phyloP scores from a whole-genome alignment of 1,140 invertebrate species.

The Plectrocnemia conspersa region DNA sequence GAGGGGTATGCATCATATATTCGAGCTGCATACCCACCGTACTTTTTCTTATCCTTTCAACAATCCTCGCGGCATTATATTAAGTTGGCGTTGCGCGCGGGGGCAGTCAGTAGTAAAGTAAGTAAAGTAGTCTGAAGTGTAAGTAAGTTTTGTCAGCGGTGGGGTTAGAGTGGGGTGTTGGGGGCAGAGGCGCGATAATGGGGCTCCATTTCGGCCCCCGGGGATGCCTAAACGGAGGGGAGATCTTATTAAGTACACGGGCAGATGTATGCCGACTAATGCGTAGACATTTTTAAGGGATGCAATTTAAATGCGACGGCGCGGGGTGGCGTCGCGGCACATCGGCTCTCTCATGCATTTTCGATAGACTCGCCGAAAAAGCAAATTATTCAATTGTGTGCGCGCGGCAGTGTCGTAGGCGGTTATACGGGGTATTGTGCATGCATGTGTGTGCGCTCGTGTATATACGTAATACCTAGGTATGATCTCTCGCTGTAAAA shows the following conservation, averaged over 20 bases:
- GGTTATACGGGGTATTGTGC: background rate
- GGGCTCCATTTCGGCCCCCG: constrained; percentile 29
- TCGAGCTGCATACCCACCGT: too few species aligned
- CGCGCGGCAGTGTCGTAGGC: constrained; percentile 7
- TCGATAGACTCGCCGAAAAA: constrained; percentile 29
- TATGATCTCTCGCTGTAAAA: background rate
- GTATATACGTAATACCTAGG: background rate
- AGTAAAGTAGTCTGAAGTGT: background rate
- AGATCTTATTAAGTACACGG: constrained; percentile 29
- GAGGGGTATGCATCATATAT: too few species aligned
- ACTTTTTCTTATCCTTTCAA: too few species aligned
- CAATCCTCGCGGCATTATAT: too few species aligned
- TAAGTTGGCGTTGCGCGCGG: too few species aligned
- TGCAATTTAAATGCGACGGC: constrained; percentile 24
- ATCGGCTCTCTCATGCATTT: constrained; percentile 14
- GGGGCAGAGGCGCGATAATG: constrained; percentile 32
- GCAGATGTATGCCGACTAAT: constrained; percentile 26
- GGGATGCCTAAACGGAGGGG: constrained; percentile 30
- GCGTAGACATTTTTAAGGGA: constrained; percentile 32
- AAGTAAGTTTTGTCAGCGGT: constrained; percentile 15
- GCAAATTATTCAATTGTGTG: constrained; percentile 29
- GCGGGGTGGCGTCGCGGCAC: background rate
- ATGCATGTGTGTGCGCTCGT: constrained; percentile 12
- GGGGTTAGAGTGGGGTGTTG: constrained; percentile 8
- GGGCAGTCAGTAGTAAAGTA: too few species aligned